Conservation (phyloP, 2,797 vertebrate genomes). For the Geotrypetes seraphini region DNA sequence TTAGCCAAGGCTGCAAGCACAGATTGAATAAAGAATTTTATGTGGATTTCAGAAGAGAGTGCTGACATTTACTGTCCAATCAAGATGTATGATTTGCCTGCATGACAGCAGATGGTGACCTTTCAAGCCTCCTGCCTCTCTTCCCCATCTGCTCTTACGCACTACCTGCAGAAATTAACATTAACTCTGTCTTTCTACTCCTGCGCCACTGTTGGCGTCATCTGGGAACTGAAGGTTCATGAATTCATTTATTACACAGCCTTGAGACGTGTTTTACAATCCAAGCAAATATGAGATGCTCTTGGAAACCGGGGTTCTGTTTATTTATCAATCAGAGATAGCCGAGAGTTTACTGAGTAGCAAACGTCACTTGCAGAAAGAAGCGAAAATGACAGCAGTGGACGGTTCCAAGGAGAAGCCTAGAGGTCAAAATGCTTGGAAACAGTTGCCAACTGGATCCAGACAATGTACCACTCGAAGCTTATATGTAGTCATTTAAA, state of each 20-base stretch:
- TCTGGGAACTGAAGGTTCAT: slow-evolving; percentile 60
- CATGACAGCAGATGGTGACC: slow-evolving; percentile 65
- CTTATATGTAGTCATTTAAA: slow-evolving; percentile 28
- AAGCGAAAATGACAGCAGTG: slow-evolving; percentile 36
- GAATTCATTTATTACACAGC: slow-evolving; percentile 61
- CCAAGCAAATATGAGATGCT: slow-evolving; percentile 49
- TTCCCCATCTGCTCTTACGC: slow-evolving; percentile 48
- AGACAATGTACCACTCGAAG: slow-evolving; percentile 33
- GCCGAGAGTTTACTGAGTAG: slow-evolving; percentile 53
- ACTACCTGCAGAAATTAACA: slow-evolving; percentile 69
- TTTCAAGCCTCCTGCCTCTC: no score
- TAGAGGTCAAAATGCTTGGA: slow-evolving; percentile 44
- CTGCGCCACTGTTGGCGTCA: slow-evolving; percentile 57
- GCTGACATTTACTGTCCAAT: slow-evolving; percentile 67
- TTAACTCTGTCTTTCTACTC: slow-evolving; percentile 50
- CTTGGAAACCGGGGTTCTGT: slow-evolving; percentile 62
- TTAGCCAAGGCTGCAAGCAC: slow-evolving; percentile 49
- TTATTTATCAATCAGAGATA: slow-evolving; percentile 63
- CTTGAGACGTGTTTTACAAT: slow-evolving; percentile 48
- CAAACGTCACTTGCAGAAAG: slow-evolving; percentile 54
- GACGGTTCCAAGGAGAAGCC: slow-evolving; percentile 57
- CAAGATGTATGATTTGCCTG: slow-evolving; percentile 49
- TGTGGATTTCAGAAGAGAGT: slow-evolving; percentile 58
- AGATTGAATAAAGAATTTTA: slow-evolving; percentile 54
- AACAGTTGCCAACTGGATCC: no score